Base-by-base conservation (phyloP, 2,113 vertebrate species). In the Corythoichthys haematopterus region DNA sequence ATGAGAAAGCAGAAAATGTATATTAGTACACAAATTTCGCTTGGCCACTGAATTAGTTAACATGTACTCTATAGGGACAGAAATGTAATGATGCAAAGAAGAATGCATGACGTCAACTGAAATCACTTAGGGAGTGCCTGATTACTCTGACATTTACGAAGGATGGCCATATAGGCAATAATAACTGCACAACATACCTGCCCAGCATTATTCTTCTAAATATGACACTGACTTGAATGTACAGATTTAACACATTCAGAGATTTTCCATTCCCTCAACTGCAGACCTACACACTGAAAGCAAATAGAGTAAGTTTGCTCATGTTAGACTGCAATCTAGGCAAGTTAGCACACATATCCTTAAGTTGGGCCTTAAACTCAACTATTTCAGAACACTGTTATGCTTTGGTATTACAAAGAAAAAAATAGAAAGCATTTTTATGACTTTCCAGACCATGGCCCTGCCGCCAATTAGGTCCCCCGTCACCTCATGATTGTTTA, bases 1-100 rank as follows among this genome's bases (percentile, higher is more conserved):
- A 69, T 74, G 37, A 79, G 4, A 81, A 76, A 2, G 70, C 53
- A 60, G 38, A 13, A 61, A 7, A 69, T 76, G 55, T 65, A 43
- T 56, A 51, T 57, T 1, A 15, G 8, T 2, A 33, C 40, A 28
- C 4, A 62, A 60, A 28, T 35, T 48, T 11, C 8, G 37, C 64
- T 2, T 3, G 45, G 2, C 2, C 46, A 45, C 45, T 10, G 15
- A 40, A 28, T n/a, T 2, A 13, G 46, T 61, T n/a, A 62, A 13
- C 38, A 28, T 28, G 20, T 28, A 9, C 37, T 43, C 38, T 3
- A 3, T 43, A 2, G 5, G 3, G 33, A 61, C 38, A 61, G 15
- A n/a, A 62, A 45, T 45, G 16, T 3, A 11, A 45, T 45, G n/a
- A 61, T 45, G 37, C 8, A 38, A 38, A 38, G 58, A 45, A 28